These are phyloP conservation scores for Aplysina aerophoba DNA, from an alignment of 37 sponge, comb jelly and placozoan species.

Conservation along the genomic window DNA sequence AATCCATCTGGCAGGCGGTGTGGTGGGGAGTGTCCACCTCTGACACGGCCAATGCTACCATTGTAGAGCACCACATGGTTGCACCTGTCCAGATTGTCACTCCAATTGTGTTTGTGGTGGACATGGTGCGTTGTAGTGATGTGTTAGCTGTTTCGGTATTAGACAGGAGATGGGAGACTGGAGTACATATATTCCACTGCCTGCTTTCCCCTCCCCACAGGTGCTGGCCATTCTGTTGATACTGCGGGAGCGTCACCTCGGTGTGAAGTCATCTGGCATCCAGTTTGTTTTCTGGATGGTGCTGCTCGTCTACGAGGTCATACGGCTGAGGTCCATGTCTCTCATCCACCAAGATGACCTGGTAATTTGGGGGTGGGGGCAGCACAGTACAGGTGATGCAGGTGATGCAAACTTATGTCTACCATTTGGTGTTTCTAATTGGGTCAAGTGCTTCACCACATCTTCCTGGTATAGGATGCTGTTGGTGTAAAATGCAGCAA, in stretches of 20 bases:
- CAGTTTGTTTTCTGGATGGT: constrained; percentile 75
- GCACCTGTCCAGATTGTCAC: constrained; percentile 63
- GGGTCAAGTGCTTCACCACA: too few relatives aligned
- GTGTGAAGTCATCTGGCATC: constrained; percentile 68
- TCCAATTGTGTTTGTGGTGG: constrained; percentile 48
- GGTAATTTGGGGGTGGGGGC: neutral
- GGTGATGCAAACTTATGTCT: too few relatives aligned
- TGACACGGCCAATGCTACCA: neutral
- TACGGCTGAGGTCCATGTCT: constrained; percentile 60
- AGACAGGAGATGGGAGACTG: too few relatives aligned
- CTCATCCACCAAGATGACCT: constrained; percentile 55
- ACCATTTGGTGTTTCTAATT: too few relatives aligned
- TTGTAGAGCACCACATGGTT: neutral
- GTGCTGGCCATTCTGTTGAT: constrained; percentile 55
- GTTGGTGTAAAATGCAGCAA: too few relatives aligned
- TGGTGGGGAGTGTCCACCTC: neutral
- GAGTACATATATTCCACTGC: too few relatives aligned
- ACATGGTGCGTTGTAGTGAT: constrained; percentile 44
- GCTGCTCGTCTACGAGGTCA: constrained; percentile 56
- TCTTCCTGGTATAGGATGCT: too few relatives aligned
- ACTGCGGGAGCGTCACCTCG: constrained; percentile 36
- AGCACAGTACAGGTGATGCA: too few relatives aligned
- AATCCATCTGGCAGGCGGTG: constrained; percentile 40
- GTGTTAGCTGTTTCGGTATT: too few relatives aligned
- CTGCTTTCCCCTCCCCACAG: too few relatives aligned